Base-by-base conservation (phyloP, 1,140 invertebrate species). In the Pantala flavescens region DNA sequence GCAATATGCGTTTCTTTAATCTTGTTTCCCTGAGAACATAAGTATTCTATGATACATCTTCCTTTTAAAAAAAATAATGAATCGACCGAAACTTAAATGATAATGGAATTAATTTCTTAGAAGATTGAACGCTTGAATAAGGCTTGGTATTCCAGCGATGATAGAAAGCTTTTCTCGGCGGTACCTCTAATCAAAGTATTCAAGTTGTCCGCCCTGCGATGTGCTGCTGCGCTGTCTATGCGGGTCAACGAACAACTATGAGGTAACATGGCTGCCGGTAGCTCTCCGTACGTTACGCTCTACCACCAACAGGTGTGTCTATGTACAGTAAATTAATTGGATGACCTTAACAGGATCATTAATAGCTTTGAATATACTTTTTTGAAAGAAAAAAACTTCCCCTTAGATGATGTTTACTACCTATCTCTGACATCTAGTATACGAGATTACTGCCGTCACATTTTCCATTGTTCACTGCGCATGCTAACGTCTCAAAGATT, bases 281-380 rank as follows among this genome's bases (percentile, higher is more conserved):
- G n/a, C 12, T 63, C 49, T 63, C 49, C 49, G 49, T 63, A 63
- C n/a, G 49, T 63, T 19, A 63, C 49, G 14, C 49, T 63, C n/a
- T 63, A 63, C 49, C 49, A 63, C 49, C 49, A 63, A 63, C 49
- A 63, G 49, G 49, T 63, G 49, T 63, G 49, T 63, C 12, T 63
- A 63, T 63, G 3, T 21, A 63, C 49, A 19, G 1, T 63, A 16
- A 63, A 16, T 63, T 14, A 3, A 63, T 63, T 63, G 28, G 28
- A 9, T 36, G 28, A 36, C 49, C 12, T 63, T 63, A 63, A 63
- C 12, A 5, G 12, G n/a, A 19, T n/a, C n/a, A 63, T 21, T 63
- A 19, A 63, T 63, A 3, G 12, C 12, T 3, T 63, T 19, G 12
- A 7, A 21, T 7, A 16, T 63, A 3, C 1, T 63, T 63, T 63